Base-by-base conservation (phyloP, 2,113 vertebrate species). In the Osmerus mordax region DNA sequence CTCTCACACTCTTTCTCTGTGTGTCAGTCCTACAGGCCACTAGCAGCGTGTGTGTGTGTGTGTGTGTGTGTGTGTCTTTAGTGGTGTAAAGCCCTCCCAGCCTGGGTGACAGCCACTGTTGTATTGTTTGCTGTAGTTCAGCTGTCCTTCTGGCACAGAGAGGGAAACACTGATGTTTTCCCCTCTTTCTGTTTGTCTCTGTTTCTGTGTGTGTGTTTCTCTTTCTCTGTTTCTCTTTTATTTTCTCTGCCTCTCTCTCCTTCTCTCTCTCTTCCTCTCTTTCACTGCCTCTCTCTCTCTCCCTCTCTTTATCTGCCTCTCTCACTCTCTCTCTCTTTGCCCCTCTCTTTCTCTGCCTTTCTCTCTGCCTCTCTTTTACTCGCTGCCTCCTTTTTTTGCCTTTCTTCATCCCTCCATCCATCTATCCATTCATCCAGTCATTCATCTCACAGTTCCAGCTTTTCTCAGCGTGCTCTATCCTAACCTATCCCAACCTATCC, bases 11-110 rank as follows among this genome's bases (percentile, higher is more conserved):
- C 65, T 67, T 56, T 12, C 41, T 51, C 72, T 62, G 66, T 28
- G 78, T 76, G 65, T 53, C 67, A 36, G n/a, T 60, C 62, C 29
- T 32, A 23, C 63, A 23, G 63, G 47, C 65, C 77, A 69, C 63
- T 65, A 47, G 59, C 67, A 67, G 36, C 1, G 15, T 23, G 64
- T 53, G n/a, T n/a, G n/a, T n/a, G n/a, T n/a, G n/a, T n/a, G 28
- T 61, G 58, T 19, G 59, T 21, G 69, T 69, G 62, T 41, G 47
- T 41, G 72, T 25, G 61, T 41, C 9, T 67, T 55, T 23, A 23
- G 21, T 23, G 21, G 21, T 23, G 1, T 23, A 23, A 23, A 23
- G 21, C 21, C 21, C 21, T 23, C 21, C 21, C 21, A 41, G 36
- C 36, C 36, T 41, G 36, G 36, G 1, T 41, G 6, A 41, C 36